Conservation (phyloP, 2,113 vertebrate species). For the Mormyrus iriodes region DNA sequence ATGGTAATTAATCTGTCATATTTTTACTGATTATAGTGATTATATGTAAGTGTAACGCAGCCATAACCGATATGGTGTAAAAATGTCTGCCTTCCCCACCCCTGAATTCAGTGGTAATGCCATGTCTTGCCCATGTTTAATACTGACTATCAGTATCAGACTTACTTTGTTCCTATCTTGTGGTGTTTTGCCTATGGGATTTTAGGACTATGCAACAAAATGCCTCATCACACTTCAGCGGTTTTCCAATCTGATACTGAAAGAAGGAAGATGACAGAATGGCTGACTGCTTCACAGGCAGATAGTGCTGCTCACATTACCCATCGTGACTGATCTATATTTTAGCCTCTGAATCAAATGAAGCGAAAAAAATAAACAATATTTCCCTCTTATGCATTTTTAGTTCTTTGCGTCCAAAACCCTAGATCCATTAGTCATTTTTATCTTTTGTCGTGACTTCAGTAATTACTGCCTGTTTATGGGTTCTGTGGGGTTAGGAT, state of each 20-base stretch:
- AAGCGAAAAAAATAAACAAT: neutral
- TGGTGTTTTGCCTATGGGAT: neutral
- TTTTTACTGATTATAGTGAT: too few relatives aligned
- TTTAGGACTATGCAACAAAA: neutral
- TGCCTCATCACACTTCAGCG: neutral
- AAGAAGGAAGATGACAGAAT: neutral
- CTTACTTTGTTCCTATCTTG: neutral
- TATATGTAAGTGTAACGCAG: too few relatives aligned
- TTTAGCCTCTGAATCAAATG: neutral
- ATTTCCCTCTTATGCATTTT: neutral
- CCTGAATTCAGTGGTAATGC: neutral
- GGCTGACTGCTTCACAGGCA: neutral
- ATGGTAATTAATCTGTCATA: too few relatives aligned
- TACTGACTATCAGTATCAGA: neutral
- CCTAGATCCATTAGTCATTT: neutral
- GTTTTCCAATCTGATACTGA: neutral
- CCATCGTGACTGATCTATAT: neutral
- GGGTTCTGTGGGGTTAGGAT: neutral
- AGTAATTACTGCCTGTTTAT: neutral
- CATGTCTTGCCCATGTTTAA: neutral
- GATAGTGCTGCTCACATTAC: neutral
- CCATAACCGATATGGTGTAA: neutral
- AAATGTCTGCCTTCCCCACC: slow-evolving; percentile 49
- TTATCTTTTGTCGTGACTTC: neutral
- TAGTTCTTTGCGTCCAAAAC: neutral